Evolutionary conservation across 2,797 vertebrate species (phyloP), one percentile per base, ranked within the genome.

Genomic region (Thripadectes ignobilis): DNA sequence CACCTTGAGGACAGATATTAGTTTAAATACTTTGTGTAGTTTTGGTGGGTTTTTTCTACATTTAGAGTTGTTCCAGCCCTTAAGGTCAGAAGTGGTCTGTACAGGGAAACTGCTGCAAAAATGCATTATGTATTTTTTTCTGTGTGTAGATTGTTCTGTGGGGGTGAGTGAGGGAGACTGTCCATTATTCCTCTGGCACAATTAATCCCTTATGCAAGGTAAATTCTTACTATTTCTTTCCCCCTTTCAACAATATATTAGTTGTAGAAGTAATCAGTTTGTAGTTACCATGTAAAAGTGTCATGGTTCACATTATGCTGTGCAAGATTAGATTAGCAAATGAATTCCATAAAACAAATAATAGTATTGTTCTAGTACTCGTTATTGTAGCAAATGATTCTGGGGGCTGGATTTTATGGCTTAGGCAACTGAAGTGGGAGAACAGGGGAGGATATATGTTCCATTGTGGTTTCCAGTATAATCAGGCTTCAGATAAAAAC

Each of bases 291-390:
- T 69, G 62, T 91, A 62, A 55, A 86, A 94, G 46, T 81, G 36
- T 45, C 81, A 55, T 62, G 65, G 38, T 66, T 88, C 87, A 8
- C 88, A 38, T 86, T 89, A 45, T 75, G 32, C 79, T 78, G 29
- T 85, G 32, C 85, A 89, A 89, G 84, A 83, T 85, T 89, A 83
- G 68, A 81, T 95, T 84, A 81, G 76, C 87, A 92, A 94, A 68
- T 7, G 61, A 59, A 84, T 92, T 59, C 58, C 39, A 8, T 67
- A 14, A 85, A 91, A 94, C 91, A 95, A 94, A 66, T 51, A 55
- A 16, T 38, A 32, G 55, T 55, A 81, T 95, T 96, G 95, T 96
- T 93, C 51, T 30, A 30, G 10, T 39, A 14, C n/a, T 68, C 0
- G 17, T 84, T 58, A 57, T 81, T 85, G 61, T 39, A 88, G 65